These are phyloP conservation scores for Pogonomyrmex barbatus DNA, from an alignment of 1,140 invertebrate species.

Conservation along the genomic window DNA sequence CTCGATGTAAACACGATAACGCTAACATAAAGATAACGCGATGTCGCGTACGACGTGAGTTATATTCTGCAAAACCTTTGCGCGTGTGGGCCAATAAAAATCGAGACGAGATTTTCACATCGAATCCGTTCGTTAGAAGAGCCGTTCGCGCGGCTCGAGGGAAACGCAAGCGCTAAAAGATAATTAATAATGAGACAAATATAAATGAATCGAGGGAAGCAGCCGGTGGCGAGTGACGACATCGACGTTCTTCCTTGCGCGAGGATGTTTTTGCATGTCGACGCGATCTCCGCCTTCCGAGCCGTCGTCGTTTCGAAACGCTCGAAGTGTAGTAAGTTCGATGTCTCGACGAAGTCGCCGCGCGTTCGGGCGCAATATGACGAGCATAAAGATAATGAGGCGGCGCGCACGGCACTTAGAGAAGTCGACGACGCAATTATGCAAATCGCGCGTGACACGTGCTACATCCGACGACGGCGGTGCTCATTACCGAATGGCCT, in stretches of 20 bases:
- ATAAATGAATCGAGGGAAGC: background rate
- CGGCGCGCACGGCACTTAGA: conserved; percentile 22
- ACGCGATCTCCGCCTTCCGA: conserved; percentile 1
- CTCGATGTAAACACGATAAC: conserved; percentile 33
- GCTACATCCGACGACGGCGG: conserved; percentile 29
- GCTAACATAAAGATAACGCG: conserved; percentile 30
- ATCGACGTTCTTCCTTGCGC: background rate
- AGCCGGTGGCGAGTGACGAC: background rate
- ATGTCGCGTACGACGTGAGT: background rate
- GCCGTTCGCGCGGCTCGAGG: background rate
- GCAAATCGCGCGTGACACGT: conserved; percentile 63
- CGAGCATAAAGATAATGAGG: conserved; percentile 57
- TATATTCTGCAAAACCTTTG: conserved; percentile 19
- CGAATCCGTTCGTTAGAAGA: conserved; percentile 34
- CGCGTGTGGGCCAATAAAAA: background rate
- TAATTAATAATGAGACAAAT: conserved; percentile 54
- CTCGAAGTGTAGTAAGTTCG: background rate
- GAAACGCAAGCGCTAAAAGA: background rate
- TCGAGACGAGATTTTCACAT: background rate
- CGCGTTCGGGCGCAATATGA: conserved; percentile 36
- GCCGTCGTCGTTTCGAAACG: background rate
- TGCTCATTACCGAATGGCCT: conserved; percentile 41
- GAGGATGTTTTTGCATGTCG: conserved; percentile 9
- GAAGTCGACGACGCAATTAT: conserved; percentile 54
- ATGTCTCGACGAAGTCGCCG: background rate